Percentiles rank a stretch among this genome's conserved stretches.
Evolutionary conservation across 2,113 vertebrate genomes (phyloP).

Genomic region (Vulpes vulpes): DNA sequence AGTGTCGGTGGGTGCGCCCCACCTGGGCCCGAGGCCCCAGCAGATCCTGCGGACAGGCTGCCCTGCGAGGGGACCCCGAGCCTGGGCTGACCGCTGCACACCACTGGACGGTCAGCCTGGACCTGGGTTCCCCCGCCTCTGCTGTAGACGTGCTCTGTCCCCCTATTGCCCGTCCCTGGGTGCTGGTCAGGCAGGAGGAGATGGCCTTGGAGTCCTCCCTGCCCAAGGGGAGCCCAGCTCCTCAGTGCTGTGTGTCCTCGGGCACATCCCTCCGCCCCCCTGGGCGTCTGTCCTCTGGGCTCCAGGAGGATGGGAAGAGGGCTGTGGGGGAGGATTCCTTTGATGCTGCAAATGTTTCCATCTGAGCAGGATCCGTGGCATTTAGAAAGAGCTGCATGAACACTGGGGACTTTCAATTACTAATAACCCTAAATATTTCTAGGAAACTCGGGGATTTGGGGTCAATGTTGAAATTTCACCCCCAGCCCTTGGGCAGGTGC

Average conservation of each 20-base stretch:
- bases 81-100: not conserved
- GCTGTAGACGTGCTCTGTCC: fast-evolving
- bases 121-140: not conserved
- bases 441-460: not conserved
- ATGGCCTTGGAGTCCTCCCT: too few species aligned
- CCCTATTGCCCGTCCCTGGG: fast-evolving
- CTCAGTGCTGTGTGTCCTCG: too few species aligned
- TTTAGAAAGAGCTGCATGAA: not conserved
- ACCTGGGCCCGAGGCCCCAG: fast-evolving
- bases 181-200: fast-evolving
- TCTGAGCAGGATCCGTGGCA: too few species aligned
- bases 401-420: not conserved
- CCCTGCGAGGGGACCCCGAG: fast-evolving
- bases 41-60: fast-evolving
- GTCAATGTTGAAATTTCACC: not conserved
- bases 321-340: fast-evolving
- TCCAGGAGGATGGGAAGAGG: fast-evolving
- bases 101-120: too few species aligned
- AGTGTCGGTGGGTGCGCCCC: fast-evolving
- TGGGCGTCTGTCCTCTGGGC: not conserved
- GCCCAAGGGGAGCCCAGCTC: fast-evolving
- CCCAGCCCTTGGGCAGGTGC: not conserved
- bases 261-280: not conserved
- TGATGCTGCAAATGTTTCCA: too few species aligned
- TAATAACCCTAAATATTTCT: fast-evolving